Base-by-base conservation (phyloP, 2,888 invertebrate genomes). In the Parelbella ahira region DNA sequence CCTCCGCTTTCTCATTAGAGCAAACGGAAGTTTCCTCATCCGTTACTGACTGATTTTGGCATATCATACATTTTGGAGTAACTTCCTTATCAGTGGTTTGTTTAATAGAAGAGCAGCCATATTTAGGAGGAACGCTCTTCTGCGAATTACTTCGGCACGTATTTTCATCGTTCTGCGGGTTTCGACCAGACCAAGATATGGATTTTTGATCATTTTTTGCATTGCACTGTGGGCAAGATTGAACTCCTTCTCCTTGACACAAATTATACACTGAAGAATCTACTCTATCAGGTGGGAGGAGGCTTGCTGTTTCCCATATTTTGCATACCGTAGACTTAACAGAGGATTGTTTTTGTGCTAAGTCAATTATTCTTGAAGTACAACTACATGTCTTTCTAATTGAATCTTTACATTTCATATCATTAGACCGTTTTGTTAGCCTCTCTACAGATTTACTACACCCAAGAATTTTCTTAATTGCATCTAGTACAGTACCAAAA, bases 391-490 rank as follows among this genome's bases (percentile, higher is more conserved):
- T 12, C 12, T 37, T 27, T 29, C 20, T 4, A n/a, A 12, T 19
- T 4, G 25, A 18, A 38, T 30, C 32, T 27, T 25, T 37, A 24
- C 12, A 18, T 5, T 37, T 8, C n/a, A 9, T 19, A 4, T 19
- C 8, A 9, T 19, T 25, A 9, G 33, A 25, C 19, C 19, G 37
- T 9, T 21, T 44, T 10, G 4, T 9, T n/a, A 21, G 3, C 19
- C 23, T 25, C 4, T 10, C 36, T 0, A 11, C 18, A 0, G 33
- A 33, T 19, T 29, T 21, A n/a, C 38, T 19, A 4, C 39, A 23
- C 4, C 23, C 19, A 32, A 55, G 39, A 3, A 55, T 45, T 27
- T 36, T 43, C 19, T 49, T 51, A 6, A 55, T 28, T 9, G 48
- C 21, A 3, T 48, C 44, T 0, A 51, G 43, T 24, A 42, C 37